These are phyloP conservation scores for Aegotheles bennettii DNA, from an alignment of 2,113 vertebrate genomes.

Conservation along the genomic window DNA sequence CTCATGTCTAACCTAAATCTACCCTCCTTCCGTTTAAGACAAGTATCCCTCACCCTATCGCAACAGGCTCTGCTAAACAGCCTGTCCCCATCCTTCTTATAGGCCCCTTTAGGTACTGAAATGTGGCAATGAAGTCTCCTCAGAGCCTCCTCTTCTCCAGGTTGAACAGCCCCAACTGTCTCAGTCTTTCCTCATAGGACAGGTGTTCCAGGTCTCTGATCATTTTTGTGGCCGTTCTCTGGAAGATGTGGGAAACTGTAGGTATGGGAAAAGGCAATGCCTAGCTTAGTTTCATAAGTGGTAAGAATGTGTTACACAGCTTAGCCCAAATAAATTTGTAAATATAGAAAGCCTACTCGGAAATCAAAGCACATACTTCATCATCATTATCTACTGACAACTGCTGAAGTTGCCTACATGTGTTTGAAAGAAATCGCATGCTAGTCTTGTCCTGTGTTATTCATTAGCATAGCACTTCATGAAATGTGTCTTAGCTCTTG, in stretches of 20 bases:
- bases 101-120: too few species aligned
- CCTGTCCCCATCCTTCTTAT: too few species aligned
- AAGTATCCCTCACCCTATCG: too few species aligned
- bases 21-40: too few species aligned
- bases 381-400: background rate
- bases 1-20: too few species aligned
- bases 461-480: background rate
- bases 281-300: background rate
- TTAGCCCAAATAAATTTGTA: background rate
- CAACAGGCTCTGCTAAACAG: too few species aligned
- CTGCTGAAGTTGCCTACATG: background rate
- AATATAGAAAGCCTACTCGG: background rate
- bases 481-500: background rate
- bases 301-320: background rate
- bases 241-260: background rate
- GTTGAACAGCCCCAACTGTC: too few species aligned
- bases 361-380: background rate
- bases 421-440: background rate
- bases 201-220: too few species aligned
- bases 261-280: background rate
- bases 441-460: background rate
- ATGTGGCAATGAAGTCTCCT: too few species aligned
- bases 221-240: too few species aligned
- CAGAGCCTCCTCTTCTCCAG: too few species aligned
- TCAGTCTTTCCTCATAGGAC: too few species aligned